Evolutionary conservation across 2,113 vertebrate species (phyloP).

Genomic region (Calonectris borealis): DNA sequence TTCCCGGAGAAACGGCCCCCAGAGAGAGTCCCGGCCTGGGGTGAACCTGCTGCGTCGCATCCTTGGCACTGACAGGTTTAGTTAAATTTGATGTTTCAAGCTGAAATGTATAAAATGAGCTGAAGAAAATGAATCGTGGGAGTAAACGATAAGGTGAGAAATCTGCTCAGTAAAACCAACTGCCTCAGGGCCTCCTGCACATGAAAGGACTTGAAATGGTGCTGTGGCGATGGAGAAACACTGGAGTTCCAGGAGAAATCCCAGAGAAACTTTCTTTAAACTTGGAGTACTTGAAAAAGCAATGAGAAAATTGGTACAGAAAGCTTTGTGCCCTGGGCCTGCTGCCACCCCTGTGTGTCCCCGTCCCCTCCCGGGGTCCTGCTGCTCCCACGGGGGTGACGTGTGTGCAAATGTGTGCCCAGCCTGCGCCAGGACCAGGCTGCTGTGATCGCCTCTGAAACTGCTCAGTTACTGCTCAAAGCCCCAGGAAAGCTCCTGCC

Average conservation of each 20-base stretch:
- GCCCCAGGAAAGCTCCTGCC: neutral
- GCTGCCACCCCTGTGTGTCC: fast-evolving
- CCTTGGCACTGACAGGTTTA: neutral
- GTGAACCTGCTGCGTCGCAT: neutral
- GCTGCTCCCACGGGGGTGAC: fast-evolving
- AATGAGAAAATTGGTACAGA: neutral
- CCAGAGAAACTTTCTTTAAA: neutral
- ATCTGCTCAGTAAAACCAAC: neutral
- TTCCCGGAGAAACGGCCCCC: neutral
- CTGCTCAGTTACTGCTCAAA: neutral
- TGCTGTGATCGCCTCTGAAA: neutral
- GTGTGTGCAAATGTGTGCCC: fast-evolving
- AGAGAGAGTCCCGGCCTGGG: neutral
- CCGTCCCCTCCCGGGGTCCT: fast-evolving
- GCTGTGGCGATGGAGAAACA: neutral
- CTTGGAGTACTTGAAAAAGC: neutral
- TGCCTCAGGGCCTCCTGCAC: neutral
- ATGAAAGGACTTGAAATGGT: neutral
- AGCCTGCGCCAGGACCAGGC: too few relatives aligned
- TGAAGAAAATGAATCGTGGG: neutral
- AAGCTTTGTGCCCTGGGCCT: neutral
- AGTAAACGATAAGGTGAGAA: conserved; percentile 8
- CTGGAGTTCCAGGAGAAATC: neutral
- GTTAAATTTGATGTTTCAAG: neutral
- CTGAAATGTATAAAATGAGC: neutral